A percentile compares a stretch with the other conserved stretches of the same genome.
Evolutionary conservation across 2,888 invertebrate genomes (phyloP).

Genomic region (Spodoptera picta): DNA sequence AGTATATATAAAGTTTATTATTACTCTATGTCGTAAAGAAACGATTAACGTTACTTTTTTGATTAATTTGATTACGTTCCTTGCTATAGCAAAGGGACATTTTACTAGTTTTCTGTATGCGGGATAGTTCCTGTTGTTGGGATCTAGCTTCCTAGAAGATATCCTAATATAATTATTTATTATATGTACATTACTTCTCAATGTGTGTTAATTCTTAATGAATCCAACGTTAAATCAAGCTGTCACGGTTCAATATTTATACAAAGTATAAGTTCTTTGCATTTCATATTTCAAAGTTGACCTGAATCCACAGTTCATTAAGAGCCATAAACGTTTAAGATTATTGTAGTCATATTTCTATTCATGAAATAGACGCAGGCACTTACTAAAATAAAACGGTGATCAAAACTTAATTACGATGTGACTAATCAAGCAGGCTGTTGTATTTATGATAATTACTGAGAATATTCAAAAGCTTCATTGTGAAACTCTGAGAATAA

Average conservation of each 20-base stretch:
- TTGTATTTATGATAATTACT: slow-evolving; percentile 50
- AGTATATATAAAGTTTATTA: slow-evolving; percentile 22
- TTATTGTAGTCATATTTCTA: slow-evolving; percentile 10
- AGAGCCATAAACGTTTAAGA: slow-evolving; percentile 13
- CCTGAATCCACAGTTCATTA: slow-evolving; percentile 21
- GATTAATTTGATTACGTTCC: slow-evolving; percentile 9
- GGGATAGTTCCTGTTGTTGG: too few species aligned
- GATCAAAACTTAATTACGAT: slow-evolving; percentile 43
- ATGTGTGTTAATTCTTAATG: too few species aligned
- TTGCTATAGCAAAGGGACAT: too few species aligned
- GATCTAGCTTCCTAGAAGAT: too few species aligned
- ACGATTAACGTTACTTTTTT: slow-evolving; percentile 15
- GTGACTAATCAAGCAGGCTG: slow-evolving; percentile 47
- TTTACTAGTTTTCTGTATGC: too few species aligned
- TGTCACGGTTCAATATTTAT: too few species aligned
- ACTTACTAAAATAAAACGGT: slow-evolving; percentile 11
- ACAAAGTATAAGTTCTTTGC: too few species aligned
- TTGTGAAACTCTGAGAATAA: slow-evolving; percentile 38
- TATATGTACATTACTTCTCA: too few species aligned
- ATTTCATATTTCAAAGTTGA: background rate
- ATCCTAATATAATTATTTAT: too few species aligned
- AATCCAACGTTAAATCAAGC: too few species aligned
- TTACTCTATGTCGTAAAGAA: slow-evolving; percentile 26
- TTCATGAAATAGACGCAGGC: slow-evolving; percentile 9
- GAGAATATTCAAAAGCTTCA: slow-evolving; percentile 40